Base-by-base conservation (phyloP, 2,888 invertebrate species). In the Eulithis prunata region DNA sequence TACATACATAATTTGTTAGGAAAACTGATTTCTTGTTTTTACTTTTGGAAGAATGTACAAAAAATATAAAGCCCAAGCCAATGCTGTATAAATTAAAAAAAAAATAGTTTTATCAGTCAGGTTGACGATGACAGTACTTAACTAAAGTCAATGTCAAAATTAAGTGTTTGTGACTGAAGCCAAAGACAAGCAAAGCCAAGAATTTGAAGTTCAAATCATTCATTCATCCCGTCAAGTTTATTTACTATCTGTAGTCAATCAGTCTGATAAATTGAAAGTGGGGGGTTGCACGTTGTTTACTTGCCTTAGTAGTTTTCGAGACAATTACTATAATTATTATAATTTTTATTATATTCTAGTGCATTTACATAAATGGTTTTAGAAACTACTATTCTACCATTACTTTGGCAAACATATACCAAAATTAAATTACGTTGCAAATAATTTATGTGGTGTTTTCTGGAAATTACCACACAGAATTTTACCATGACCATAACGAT, bases 401-500 rank as follows among this genome's bases (percentile, higher is more conserved):
- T 21, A 49, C 10, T 49, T 49, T 21, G 11, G 14, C 14, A 47
- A 47, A 47, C 6, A 14, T 14, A 8, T 47, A 47, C 14, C 14
- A 14, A 47, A 14, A n/a, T n/a, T n/a, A n/a, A n/a, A n/a, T 8
- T 47, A 47, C 13, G 4, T 21, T 47, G 10, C 7, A 58, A 61
- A 36, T 11, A 43, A 38, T 41, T 13, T 56, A 45, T 64, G 59
- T 54, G 49, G 12, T 43, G 12, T 49, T 58, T 12, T 54, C 49
- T 57, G 32, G 41, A 63, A 63, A 53, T 47, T 36, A 57, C 5
- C 66, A 68, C 70, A 28, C 12, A 32, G 4, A 67, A 54, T 69
- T 43, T 64, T 70, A 82, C 58, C 64, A 92, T 92, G 92, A 86
- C 89, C 83, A 71, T 93, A 71, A 93, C 92, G 66, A 90, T 93